Conservation (phyloP, 2,797 vertebrate species). For the Aplochiton taeniatus region DNA sequence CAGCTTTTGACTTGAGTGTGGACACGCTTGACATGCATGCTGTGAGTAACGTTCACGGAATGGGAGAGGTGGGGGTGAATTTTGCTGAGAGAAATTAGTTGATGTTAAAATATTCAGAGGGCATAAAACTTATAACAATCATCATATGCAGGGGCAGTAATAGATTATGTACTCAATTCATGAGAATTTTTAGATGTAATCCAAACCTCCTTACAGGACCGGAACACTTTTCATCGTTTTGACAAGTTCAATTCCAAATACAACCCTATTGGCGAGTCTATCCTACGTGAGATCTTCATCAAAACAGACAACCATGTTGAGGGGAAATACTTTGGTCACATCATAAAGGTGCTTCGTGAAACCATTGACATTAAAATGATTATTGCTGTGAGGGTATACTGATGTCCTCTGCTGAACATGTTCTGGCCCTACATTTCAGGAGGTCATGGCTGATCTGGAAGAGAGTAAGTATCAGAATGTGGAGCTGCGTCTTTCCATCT, state of each 20-base stretch:
- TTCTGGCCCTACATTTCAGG: slow-evolving; percentile 62
- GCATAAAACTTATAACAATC: too few species aligned
- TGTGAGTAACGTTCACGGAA: slow-evolving; percentile 66
- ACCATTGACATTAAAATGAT: background rate
- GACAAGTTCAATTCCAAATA: slow-evolving; percentile 92
- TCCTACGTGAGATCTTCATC: slow-evolving; percentile 85
- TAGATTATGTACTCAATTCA: too few species aligned
- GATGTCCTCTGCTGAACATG: background rate
- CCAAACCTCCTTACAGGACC: slow-evolving; percentile 68
- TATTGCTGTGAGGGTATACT: background rate
- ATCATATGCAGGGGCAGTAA: too few species aligned
- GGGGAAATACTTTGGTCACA: slow-evolving; percentile 75
- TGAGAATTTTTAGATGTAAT: background rate
- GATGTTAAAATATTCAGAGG: too few species aligned
- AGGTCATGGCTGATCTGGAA: slow-evolving; percentile 84
- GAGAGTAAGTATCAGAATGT: slow-evolving; percentile 90
- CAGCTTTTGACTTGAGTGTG: slow-evolving; percentile 87
- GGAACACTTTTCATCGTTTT: slow-evolving; percentile 89
- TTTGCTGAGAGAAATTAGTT: background rate
- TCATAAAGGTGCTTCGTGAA: slow-evolving; percentile 79
- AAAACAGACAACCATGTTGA: slow-evolving; percentile 86
- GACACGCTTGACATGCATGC: slow-evolving; percentile 89
- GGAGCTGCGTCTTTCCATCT: slow-evolving; percentile 87
- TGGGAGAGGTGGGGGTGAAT: too few species aligned
- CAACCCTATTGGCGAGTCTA: slow-evolving; percentile 88